A percentile compares a stretch with the other conserved stretches of the same genome.
Conservation (phyloP, 2,113 vertebrate genomes). For the Salvelinus sp. region DNA sequence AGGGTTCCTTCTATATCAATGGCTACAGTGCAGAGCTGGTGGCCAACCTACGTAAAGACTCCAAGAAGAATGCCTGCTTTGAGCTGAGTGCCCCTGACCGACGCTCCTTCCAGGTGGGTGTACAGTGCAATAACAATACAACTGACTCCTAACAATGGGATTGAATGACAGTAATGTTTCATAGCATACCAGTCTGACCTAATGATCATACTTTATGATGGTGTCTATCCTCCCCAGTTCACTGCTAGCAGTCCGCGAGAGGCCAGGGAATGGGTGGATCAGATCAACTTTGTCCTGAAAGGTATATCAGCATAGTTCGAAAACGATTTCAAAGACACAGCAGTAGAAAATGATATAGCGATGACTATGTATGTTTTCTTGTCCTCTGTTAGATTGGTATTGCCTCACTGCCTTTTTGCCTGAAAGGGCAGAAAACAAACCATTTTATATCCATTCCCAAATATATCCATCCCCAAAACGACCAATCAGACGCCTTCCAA, state of each 20-base stretch:
- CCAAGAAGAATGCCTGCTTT: conserved; percentile 85
- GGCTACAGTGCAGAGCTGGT: conserved; percentile 78
- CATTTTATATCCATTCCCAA: not conserved
- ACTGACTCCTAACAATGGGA: not conserved
- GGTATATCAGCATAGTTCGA: conserved; percentile 73
- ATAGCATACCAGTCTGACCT: no score
- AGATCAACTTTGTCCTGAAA: conserved; percentile 89
- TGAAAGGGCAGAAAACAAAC: not conserved
- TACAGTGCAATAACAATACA: conserved; percentile 3
- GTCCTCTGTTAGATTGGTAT: no score
- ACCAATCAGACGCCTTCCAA: conserved; percentile 51
- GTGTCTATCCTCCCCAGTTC: conserved; percentile 76
- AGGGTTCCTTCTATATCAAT: conserved; percentile 84
- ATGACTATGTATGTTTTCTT: not conserved
- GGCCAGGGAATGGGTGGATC: conserved; percentile 93
- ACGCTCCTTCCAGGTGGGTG: conserved; percentile 84
- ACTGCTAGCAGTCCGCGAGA: conserved; percentile 84
- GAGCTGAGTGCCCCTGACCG: conserved; percentile 80
- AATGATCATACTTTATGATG: not conserved
- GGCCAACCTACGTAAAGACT: conserved; percentile 83
- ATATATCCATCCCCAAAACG: conserved; percentile 48
- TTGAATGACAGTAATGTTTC: no score
- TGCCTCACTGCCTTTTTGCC: not conserved
- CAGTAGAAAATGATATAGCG: conserved; percentile 38
- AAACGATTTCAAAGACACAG: conserved; percentile 7